phyloP scores from a whole-genome alignment of 2,113 vertebrate genomes.

The Muntiacus muntjak region DNA sequence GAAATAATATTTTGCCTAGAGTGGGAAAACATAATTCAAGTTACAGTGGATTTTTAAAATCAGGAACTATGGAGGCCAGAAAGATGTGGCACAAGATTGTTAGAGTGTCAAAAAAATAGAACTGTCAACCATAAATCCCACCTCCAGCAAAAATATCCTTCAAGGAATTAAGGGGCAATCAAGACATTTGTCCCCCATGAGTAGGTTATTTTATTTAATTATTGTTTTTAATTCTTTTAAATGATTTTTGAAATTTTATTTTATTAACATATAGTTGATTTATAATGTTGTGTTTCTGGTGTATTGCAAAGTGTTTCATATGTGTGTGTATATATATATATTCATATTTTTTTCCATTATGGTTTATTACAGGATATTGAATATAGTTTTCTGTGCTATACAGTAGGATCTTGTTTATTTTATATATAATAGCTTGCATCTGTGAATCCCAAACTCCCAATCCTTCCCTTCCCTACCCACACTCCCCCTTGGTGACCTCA shows the following conservation, averaged over 20 bases:
- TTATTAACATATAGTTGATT: neutral
- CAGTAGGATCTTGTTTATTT: neutral
- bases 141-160: neutral
- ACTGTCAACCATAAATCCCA: neutral
- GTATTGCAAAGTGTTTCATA: neutral
- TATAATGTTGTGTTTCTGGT: neutral
- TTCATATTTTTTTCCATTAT: neutral
- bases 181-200: neutral
- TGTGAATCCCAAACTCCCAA: neutral
- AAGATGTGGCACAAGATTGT: neutral
- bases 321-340: neutral
- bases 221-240: neutral
- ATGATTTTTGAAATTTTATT: neutral
- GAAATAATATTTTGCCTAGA: neutral
- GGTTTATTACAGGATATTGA: neutral
- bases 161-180: neutral
- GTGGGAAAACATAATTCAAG: neutral
- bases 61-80: neutral
- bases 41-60: neutral
- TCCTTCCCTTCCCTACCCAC: neutral
- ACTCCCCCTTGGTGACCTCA: neutral
- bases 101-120: conserved; percentile 6
- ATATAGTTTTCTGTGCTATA: neutral
- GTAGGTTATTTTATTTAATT: neutral
- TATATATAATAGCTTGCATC: neutral